A percentile compares a stretch with the other conserved stretches of the same genome.
These are phyloP conservation scores for Cassiopea xamachana DNA, from an alignment of 30 jellyfish, hydroid and myxozoan species.

Conservation along the genomic window DNA sequence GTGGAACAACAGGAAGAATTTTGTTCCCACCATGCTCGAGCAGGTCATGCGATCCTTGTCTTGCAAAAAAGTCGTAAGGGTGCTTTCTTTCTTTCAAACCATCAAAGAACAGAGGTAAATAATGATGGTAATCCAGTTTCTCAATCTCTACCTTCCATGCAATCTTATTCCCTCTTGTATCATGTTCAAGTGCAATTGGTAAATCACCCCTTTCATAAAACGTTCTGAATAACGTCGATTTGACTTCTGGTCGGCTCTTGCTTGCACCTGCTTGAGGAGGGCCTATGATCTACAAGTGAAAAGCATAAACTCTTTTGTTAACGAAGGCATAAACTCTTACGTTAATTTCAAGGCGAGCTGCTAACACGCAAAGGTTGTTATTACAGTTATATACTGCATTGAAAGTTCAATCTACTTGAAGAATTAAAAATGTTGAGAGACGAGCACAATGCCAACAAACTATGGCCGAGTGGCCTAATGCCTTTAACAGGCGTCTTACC, in stretches of 20 bases:
- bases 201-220: conserved; percentile 93
- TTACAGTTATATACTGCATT: too few species aligned
- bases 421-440: not conserved
- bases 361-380: too few species aligned
- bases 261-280: conserved; percentile 98
- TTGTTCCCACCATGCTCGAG: conserved; percentile 95
- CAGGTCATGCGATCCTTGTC: conserved; percentile 96
- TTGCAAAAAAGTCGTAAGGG: conserved; percentile 94
- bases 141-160: conserved; percentile 98
- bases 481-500: conserved; percentile 40
- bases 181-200: conserved; percentile 97
- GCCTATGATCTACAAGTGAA: conserved; percentile 79
- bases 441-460: not conserved
- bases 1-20: conserved; percentile 93
- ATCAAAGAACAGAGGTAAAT: conserved; percentile 90
- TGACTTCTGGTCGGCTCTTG: conserved; percentile 90
- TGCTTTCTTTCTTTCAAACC: conserved; percentile 92
- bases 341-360: too few species aligned
- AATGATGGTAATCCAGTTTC: conserved; percentile 93
- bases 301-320: not conserved
- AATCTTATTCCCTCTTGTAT: conserved; percentile 92
- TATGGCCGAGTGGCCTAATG: not conserved
- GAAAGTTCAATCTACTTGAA: too few species aligned
- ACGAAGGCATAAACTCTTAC: too few species aligned
- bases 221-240: conserved; percentile 82